Evolutionary conservation across 2,888 invertebrate species (phyloP).

Genomic region (Parthenolecanium corni): DNA sequence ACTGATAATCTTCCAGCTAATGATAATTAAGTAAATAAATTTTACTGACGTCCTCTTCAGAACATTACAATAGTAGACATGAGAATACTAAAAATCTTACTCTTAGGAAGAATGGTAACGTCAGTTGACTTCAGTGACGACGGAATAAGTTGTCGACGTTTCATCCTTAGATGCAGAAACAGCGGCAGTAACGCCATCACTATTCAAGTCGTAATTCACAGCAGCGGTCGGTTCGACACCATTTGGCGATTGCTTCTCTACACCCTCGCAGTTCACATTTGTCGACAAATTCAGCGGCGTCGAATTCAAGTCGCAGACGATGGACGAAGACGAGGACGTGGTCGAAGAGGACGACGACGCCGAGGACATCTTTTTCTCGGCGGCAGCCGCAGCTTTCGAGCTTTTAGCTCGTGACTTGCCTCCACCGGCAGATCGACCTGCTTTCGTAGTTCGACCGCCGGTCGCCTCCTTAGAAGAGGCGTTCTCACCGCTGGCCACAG

Average conservation of each 20-base stretch:
- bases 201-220: neutral
- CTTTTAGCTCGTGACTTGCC: neutral
- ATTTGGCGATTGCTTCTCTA: neutral
- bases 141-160: neutral
- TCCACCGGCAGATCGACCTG: neutral
- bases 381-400: neutral
- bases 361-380: neutral
- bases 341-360: neutral
- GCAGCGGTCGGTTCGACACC: neutral
- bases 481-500: neutral
- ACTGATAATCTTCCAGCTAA: too few species aligned
- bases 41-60: too few species aligned
- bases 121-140: constrained; percentile 15
- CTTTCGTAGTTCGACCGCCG: neutral
- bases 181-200: neutral
- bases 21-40: too few species aligned
- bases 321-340: neutral
- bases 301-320: neutral
- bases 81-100: too few species aligned
- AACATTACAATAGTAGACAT: too few species aligned
- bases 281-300: constrained; percentile 11
- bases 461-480: neutral
- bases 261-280: neutral
- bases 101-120: neutral
- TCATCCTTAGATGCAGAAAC: neutral